Percentiles rank a stretch among this genome's conserved stretches.
Conservation (phyloP, 2,113 vertebrate species). For the Corythornis cristatus region DNA sequence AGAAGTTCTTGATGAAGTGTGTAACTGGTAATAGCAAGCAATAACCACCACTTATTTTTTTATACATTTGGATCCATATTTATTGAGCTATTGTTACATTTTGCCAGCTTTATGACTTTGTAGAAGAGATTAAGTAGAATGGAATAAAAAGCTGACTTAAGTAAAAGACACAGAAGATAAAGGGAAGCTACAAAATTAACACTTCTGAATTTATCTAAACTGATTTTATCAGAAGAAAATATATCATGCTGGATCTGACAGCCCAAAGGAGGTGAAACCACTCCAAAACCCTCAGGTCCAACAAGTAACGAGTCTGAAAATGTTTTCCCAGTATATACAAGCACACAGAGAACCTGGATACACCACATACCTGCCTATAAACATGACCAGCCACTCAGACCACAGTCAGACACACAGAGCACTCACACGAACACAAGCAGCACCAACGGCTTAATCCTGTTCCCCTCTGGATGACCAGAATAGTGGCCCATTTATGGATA, state of each 20-base stretch:
- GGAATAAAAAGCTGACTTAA: background rate
- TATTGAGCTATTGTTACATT: background rate
- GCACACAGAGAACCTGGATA: background rate
- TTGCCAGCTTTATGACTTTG: background rate
- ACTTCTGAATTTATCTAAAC: background rate
- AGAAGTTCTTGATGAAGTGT: background rate
- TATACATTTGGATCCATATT: background rate
- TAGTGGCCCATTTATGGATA: background rate
- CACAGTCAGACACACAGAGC: background rate
- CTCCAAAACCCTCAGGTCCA: background rate
- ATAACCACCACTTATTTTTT: background rate
- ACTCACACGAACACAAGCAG: background rate
- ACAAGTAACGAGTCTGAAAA: background rate
- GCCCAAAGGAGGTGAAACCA: rapidly evolving
- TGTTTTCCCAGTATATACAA: background rate
- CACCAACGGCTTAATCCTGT: background rate
- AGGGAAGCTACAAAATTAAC: background rate
- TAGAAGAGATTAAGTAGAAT: background rate
- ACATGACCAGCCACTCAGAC: background rate
- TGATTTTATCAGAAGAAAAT: background rate
- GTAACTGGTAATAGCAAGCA: constrained; percentile 8
- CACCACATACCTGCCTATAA: background rate
- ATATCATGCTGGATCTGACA: background rate
- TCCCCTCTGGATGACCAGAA: background rate
- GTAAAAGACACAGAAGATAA: background rate